Conservation (phyloP, 2,113 vertebrate species). For the Ceyx margarethae region DNA sequence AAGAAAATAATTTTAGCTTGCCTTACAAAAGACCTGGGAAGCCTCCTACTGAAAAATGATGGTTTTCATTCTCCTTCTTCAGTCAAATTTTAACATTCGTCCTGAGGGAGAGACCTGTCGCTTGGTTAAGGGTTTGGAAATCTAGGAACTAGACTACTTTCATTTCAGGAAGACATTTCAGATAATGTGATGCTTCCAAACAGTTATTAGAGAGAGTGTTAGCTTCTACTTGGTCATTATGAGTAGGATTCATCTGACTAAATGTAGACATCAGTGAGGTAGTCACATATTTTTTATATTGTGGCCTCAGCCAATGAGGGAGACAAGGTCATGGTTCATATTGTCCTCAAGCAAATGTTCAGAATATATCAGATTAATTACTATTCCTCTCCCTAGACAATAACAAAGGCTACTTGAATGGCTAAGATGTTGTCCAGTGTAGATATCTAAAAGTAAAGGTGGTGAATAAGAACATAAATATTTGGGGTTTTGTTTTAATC, state of each 20-base stretch:
- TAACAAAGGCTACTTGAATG: not conserved
- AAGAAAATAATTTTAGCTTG: conserved; percentile 25
- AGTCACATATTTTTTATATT: not conserved
- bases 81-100: conserved; percentile 46
- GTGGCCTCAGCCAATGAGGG: not conserved
- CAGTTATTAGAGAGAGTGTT: not conserved
- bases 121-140: conserved; percentile 31
- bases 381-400: not conserved
- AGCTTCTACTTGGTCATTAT: not conserved
- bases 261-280: not conserved
- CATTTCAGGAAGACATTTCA: conserved; percentile 15
- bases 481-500: not conserved
- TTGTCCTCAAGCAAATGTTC: not conserved
- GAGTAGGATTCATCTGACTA: not conserved
- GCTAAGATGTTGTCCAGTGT: not conserved
- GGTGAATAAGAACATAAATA: not conserved
- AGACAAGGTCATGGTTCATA: conserved; percentile 10
- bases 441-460: not conserved
- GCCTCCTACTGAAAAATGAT: conserved; percentile 33
- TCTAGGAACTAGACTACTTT: not conserved
- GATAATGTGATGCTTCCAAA: not conserved
- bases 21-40: conserved; percentile 35
- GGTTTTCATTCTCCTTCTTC: conserved; percentile 44
- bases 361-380: not conserved
- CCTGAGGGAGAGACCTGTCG: conserved; percentile 51